Evolutionary conservation across 2,113 vertebrate species (phyloP).

Genomic region (Hippopotamus amphibius): DNA sequence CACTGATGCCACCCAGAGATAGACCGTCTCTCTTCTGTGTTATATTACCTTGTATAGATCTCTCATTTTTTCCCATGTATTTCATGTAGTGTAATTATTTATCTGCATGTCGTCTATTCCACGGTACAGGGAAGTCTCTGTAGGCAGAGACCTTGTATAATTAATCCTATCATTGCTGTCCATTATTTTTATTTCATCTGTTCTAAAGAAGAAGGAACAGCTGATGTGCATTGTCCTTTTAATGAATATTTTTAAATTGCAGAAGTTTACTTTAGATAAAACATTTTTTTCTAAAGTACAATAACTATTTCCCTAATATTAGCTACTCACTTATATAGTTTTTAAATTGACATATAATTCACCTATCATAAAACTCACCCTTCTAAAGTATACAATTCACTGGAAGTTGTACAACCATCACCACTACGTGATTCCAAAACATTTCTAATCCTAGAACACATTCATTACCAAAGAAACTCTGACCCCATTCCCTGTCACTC

Average conservation of each 20-base stretch:
- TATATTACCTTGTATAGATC: too few relatives aligned
- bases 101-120: background rate
- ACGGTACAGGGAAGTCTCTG: background rate
- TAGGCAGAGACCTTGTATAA: background rate
- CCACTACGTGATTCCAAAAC: too few relatives aligned
- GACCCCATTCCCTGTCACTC: too few relatives aligned
- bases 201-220: background rate
- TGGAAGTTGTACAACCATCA: background rate
- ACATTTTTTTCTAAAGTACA: background rate
- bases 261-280: background rate
- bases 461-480: too few relatives aligned
- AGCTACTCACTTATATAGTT: background rate
- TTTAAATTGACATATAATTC: background rate
- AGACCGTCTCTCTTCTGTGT: too few relatives aligned
- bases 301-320: background rate
- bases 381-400: background rate
- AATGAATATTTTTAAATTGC: background rate
- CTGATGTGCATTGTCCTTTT: background rate
- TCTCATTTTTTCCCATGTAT: too few relatives aligned
- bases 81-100: too few relatives aligned
- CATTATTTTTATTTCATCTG: constrained; percentile 7
- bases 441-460: too few relatives aligned
- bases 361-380: background rate
- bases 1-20: too few relatives aligned
- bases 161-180: background rate